Evolutionary conservation across 2,113 vertebrate genomes (phyloP).

Genomic region (Gymnogyps californianus): DNA sequence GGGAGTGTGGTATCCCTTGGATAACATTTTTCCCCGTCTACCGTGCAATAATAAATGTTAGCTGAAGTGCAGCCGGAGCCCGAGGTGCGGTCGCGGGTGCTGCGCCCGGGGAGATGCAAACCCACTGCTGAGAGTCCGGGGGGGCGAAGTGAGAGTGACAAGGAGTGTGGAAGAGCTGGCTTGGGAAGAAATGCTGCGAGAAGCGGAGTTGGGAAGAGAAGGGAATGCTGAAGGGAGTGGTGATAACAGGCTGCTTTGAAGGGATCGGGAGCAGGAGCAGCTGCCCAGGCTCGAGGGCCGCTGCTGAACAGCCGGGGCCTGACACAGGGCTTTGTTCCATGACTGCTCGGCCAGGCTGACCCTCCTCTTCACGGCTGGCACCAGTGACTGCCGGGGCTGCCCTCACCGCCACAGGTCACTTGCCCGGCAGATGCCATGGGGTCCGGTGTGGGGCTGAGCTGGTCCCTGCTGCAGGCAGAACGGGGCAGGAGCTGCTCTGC

Average conservation of each 20-base stretch:
- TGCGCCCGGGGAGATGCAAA: background rate
- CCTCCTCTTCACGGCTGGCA: background rate
- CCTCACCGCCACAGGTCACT: fast-evolving
- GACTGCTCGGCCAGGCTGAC: too few relatives aligned
- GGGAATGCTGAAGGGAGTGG: background rate
- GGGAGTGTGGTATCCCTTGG: background rate
- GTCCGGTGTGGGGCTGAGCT: background rate
- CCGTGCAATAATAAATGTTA: background rate
- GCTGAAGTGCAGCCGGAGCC: background rate
- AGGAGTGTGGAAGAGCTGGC: background rate
- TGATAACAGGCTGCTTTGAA: background rate
- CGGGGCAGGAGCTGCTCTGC: background rate
- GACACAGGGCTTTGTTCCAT: background rate
- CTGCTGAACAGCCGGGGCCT: background rate
- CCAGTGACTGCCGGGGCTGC: fast-evolving
- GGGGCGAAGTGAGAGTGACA: fast-evolving
- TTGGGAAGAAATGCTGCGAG: background rate
- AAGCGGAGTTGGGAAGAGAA: background rate
- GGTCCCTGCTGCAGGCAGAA: background rate
- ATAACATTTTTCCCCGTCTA: background rate
- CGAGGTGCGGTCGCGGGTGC: background rate
- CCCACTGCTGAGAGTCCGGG: fast-evolving
- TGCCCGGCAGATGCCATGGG: fast-evolving
- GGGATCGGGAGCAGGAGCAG: background rate
- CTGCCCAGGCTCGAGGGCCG: background rate